Evolutionary conservation across 2,113 vertebrate genomes (phyloP), one percentile per base, ranked within the genome.

Genomic region (Hystrix cristata): DNA sequence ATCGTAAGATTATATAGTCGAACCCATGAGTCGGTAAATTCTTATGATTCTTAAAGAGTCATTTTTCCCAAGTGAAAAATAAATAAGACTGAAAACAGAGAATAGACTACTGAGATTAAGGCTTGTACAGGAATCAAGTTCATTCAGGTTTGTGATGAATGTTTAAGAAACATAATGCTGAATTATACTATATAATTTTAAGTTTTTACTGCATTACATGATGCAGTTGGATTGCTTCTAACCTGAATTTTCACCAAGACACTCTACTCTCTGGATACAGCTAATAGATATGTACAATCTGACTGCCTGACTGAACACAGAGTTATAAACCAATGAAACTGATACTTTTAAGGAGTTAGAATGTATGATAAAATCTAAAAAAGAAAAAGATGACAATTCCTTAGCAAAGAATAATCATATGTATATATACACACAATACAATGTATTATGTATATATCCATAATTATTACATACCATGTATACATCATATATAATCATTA

Each of bases 81-180:
- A 95, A 90, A 67, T 78, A 38, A 21, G 7, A 76, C 16, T 90
- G 34, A 90, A 96, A 97, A 85, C 4, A 74, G 48, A 82, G 43
- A 53, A 71, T 12, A 76, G 15, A 93, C 55, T 65, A 85, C 9
- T 85, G 74, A 48, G 59, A 69, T 14, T 74, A 46, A 83, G n/a
- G 94, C 79, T 92, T 62, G 14, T 14, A 71, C 31, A 57, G 21
- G 8, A 38, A 67, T 82, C 21, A 65, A 85, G 13, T 5, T 93
- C 27, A 60, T n/a, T 69, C n/a, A 65, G 15, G 46, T 94, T 93
- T 94, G 2, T 91, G 43, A 80, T 94, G 46, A 67, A 60, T 80
- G 8, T 86, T 57, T 95, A 95, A 82, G 19, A 89, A 91, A 64
- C 10, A 53, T 19, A 93, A 89, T 79, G 4, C 21, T 87, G 8